phyloP scores from a whole-genome alignment of 2,113 vertebrate species.

The Mugil cephalus region DNA sequence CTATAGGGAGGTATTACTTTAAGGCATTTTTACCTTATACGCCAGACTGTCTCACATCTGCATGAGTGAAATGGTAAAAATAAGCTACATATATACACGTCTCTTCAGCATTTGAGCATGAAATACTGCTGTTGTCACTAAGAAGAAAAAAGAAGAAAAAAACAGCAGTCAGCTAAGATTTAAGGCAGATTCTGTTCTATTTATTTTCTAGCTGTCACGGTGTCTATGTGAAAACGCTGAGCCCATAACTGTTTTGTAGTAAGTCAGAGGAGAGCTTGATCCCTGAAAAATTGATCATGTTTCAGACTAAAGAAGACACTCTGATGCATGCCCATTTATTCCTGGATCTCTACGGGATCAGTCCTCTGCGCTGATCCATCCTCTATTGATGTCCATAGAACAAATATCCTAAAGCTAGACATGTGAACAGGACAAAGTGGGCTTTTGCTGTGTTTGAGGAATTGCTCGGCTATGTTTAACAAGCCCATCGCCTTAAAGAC shows the following conservation, averaged over 20 bases:
- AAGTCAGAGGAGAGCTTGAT: constrained; percentile 24
- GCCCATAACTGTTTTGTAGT: background rate
- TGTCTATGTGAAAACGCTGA: constrained; percentile 12
- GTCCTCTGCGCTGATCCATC: constrained; percentile 14
- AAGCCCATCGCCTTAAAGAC: constrained; percentile 41
- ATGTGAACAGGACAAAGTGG: constrained; percentile 14
- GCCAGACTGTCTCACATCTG: background rate
- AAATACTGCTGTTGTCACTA: too few species aligned
- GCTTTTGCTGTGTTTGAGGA: constrained; percentile 43
- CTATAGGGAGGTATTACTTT: constrained; percentile 7
- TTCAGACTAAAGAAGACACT: background rate
- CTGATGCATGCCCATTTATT: background rate
- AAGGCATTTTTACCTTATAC: constrained; percentile 18
- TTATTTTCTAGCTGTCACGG: constrained; percentile 10
- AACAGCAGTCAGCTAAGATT: constrained; percentile 1
- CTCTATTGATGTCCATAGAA: constrained; percentile 46
- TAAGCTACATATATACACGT: too few species aligned
- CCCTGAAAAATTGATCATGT: constrained; percentile 25
- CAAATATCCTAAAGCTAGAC: constrained; percentile 45
- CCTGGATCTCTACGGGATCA: constrained; percentile 18
- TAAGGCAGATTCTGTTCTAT: background rate
- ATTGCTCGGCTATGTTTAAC: constrained; percentile 37
- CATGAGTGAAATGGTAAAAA: too few species aligned
- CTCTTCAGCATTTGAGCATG: too few species aligned
- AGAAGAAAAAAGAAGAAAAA: constrained; percentile 8